Evolutionary conservation across 2,113 vertebrate species (phyloP).

Genomic region (Actinemys pallida): DNA sequence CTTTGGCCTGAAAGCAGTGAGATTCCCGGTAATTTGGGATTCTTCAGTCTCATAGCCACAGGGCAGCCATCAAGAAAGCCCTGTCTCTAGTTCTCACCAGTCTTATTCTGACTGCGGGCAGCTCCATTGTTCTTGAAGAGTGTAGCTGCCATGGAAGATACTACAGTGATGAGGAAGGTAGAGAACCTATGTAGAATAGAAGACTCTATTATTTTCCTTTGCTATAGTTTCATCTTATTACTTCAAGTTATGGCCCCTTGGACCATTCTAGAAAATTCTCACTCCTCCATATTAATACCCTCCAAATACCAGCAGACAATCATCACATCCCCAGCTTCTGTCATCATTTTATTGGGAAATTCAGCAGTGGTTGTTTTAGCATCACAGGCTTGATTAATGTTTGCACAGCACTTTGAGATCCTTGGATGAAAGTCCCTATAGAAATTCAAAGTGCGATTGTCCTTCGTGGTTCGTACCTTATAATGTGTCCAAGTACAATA

Average conservation of each 20-base stretch:
- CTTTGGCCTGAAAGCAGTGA: background rate
- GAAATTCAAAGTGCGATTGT: background rate
- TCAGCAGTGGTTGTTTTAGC: background rate
- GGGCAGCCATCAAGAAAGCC: fast-evolving
- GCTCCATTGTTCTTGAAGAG: background rate
- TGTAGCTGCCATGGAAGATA: fast-evolving
- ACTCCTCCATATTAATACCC: background rate
- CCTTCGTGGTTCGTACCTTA: background rate
- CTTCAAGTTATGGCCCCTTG: background rate
- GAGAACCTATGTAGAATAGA: background rate
- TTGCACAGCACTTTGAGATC: background rate
- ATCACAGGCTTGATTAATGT: background rate
- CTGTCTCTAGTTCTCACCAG: background rate
- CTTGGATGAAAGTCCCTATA: background rate
- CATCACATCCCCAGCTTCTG: background rate
- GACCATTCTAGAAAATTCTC: background rate
- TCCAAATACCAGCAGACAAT: background rate
- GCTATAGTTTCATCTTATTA: background rate
- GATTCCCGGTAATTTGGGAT: background rate
- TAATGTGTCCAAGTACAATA: background rate
- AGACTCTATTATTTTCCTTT: background rate
- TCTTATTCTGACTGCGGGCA: fast-evolving
- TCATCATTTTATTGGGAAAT: background rate
- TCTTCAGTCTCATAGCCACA: background rate
- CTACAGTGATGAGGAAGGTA: fast-evolving